Evolutionary conservation across 2,113 vertebrate species (phyloP).

Genomic region (Cryptoleucopteryx plumbea): DNA sequence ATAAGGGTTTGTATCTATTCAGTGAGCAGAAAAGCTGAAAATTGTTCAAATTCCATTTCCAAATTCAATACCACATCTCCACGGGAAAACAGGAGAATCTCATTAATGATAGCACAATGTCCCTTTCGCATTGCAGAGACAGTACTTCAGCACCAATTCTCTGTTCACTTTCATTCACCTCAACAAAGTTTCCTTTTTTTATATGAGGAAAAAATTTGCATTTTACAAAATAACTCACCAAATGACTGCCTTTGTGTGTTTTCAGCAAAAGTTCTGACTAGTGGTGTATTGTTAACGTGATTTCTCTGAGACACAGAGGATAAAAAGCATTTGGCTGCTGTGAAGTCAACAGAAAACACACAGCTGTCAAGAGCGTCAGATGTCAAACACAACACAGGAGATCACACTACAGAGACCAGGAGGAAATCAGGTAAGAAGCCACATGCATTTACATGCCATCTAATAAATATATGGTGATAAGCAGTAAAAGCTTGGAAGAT

Average conservation of each 20-base stretch:
- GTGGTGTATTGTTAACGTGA: neutral
- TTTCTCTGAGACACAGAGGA: neutral
- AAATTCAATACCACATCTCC: conserved; percentile 1
- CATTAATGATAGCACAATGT: neutral
- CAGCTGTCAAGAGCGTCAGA: neutral
- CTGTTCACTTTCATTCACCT: neutral
- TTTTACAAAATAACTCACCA: neutral
- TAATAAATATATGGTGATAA: neutral
- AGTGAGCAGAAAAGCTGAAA: conserved; percentile 5
- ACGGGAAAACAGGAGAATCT: neutral
- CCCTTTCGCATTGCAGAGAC: rapidly evolving
- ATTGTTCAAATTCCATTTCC: neutral
- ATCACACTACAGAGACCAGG: neutral
- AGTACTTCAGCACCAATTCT: neutral
- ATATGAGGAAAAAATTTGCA: neutral
- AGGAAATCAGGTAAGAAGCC: neutral
- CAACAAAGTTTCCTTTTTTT: neutral
- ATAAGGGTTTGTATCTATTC: neutral
- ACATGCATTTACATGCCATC: neutral
- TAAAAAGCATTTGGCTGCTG: neutral
- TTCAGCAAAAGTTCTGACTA: neutral
- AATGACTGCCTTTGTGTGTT: neutral
- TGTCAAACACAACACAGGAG: neutral
- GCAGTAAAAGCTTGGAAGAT: neutral
- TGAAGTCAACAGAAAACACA: neutral